Base-by-base conservation (phyloP, 2,888 invertebrate genomes). In the Eupsilia transversa region DNA sequence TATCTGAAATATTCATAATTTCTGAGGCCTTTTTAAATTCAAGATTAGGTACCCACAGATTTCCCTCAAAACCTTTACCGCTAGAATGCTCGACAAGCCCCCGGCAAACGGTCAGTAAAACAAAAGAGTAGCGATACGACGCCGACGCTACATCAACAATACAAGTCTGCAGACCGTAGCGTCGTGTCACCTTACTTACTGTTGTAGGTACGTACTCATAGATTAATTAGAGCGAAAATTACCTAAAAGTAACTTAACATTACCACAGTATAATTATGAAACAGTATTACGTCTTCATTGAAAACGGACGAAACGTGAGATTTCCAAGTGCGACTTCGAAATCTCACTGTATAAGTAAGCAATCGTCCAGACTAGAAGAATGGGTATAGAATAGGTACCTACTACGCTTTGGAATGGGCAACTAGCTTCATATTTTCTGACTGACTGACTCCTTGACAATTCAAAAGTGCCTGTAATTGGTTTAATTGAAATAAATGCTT, bases 121-220 rank as follows among this genome's bases (percentile, higher is more conserved):
- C 74, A 74, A 74, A 63, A 76, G 75, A 17, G 20, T 38, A 10
- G 72, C 74, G n/a, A 38, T 57, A n/a, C 41, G 33, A n/a, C 57
- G 30, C 35, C 35, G 30, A 41, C 74, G 27, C 35, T 57, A 49
- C 38, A 0, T 6, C 30, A 41, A 75, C 75, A 75, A 75, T 75
- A 65, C 46, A 27, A 33, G 17, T 2, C 10, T 49, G 66, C 77
- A 41, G 57, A 75, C 65, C 77, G 65, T 52, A 35, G 33, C 64
- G 9, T 10, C 38, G 65, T 77, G 65, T 75, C 77, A 43, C 14
- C 9, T 75, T 76, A 33, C 74, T 33, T 3, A 72, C 72, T 43
- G 46, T 72, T 72, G 46, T 72, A 20, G 6, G 20, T 46, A 52
- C 46, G 23, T 46, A 46, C 30, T n/a, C 57, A 1, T 23, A 35